Percentiles rank a stretch among this genome's conserved stretches.
phyloP scores from a whole-genome alignment of 2,113 vertebrate genomes.

The Nicator chloris region DNA sequence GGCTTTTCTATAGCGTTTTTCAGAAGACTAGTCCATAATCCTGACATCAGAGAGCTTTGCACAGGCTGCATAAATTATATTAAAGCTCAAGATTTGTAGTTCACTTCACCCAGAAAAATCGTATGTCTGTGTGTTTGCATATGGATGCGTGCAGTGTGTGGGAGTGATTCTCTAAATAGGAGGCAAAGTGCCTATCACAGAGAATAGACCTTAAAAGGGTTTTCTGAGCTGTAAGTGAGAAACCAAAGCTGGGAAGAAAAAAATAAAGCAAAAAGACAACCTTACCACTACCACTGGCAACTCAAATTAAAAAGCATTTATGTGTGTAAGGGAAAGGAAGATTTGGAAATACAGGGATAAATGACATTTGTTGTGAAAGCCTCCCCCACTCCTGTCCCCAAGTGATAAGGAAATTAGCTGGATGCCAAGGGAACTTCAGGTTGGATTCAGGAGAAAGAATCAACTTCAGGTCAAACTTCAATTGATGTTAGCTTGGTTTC shows the following conservation, averaged over 20 bases:
- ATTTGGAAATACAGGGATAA: slow-evolving; percentile 15
- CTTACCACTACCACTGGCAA: not conserved
- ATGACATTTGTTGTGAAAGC: slow-evolving; percentile 27
- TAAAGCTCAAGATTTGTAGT: not conserved
- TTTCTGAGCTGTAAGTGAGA: slow-evolving; percentile 56
- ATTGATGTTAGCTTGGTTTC: not conserved
- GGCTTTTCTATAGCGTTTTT: not conserved
- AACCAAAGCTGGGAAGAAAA: slow-evolving; percentile 12
- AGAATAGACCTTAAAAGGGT: slow-evolving; percentile 46
- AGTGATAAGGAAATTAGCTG: slow-evolving; percentile 6
- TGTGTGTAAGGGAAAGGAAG: not conserved
- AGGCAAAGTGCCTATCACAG: slow-evolving; percentile 14
- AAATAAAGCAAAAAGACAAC: not conserved
- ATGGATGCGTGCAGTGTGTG: not conserved
- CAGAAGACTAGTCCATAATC: not conserved
- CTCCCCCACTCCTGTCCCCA: not conserved
- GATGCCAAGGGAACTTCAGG: not conserved
- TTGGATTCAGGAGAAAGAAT: slow-evolving; percentile 1
- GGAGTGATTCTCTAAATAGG: slow-evolving; percentile 50
- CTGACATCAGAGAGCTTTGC: not conserved
- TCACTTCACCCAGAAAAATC: not conserved
- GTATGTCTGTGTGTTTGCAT: not conserved
- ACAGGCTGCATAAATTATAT: not conserved
- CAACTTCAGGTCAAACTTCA: not conserved
- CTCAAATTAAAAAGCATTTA: slow-evolving; percentile 33